Evolutionary conservation across 1,140 invertebrate species (phyloP).

Genomic region (Lordiphosa collinella): DNA sequence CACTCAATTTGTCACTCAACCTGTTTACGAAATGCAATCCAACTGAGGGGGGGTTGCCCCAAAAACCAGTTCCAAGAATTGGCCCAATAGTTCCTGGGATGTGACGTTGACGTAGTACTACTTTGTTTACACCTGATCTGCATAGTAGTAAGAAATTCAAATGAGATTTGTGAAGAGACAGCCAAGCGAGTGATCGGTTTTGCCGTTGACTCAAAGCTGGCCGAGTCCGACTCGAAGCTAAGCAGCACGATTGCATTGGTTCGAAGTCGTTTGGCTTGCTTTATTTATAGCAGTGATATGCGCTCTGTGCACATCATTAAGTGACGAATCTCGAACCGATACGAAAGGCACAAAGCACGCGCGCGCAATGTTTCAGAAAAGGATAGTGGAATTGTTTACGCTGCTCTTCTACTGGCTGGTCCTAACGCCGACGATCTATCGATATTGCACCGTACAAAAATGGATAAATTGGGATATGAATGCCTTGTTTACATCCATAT

Average conservation of each 20-base stretch:
- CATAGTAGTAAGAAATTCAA: conserved; percentile 10
- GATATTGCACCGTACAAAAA: conserved; percentile 39
- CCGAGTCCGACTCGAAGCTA: background rate
- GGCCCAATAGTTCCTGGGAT: conserved; percentile 47
- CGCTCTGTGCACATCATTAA: conserved; percentile 59
- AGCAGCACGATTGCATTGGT: conserved; percentile 27
- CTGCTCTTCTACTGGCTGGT: conserved; percentile 63
- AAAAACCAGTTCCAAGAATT: conserved; percentile 65
- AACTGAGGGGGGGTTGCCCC: background rate
- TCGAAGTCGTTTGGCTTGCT: conserved; percentile 29
- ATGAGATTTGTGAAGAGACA: background rate
- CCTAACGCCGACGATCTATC: conserved; percentile 46
- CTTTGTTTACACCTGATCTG: conserved; percentile 55
- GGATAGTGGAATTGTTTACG: conserved; percentile 64
- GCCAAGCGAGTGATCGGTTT: no score
- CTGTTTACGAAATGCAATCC: conserved; percentile 39
- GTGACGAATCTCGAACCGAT: conserved; percentile 55
- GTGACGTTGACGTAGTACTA: conserved; percentile 39
- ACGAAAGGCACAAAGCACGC: background rate
- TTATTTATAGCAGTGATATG: conserved; percentile 50
- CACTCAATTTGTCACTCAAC: conserved; percentile 63
- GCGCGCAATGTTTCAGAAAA: conserved; percentile 60
- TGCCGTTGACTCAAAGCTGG: no score
- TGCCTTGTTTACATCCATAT: conserved; percentile 37
- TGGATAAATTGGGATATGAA: conserved; percentile 50